Evolutionary conservation across 2,888 invertebrate species (phyloP).

Genomic region (Orthonychiurus folsomi): DNA sequence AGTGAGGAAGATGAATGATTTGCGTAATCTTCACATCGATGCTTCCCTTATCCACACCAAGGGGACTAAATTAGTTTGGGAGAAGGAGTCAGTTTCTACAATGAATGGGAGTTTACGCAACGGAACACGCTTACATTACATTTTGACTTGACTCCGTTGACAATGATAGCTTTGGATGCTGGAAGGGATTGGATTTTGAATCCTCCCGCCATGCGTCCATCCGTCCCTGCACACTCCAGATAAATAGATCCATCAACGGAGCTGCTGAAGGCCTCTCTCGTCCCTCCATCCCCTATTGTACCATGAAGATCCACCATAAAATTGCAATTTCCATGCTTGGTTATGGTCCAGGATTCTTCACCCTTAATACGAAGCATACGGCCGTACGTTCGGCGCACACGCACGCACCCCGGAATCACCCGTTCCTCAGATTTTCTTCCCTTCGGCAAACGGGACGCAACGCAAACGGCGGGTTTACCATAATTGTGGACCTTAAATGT

Average conservation of each 20-base stretch:
- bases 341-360: constrained; percentile 8
- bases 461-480: no score
- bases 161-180: no score
- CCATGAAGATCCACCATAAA: constrained; percentile 34
- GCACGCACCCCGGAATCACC: no score
- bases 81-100: no score
- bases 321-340: constrained; percentile 34
- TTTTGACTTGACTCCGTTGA: no score
- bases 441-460: no score
- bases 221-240: constrained; percentile 5
- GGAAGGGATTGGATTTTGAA: neutral
- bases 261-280: constrained; percentile 7
- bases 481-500: no score
- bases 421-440: no score
- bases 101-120: no score
- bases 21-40: neutral
- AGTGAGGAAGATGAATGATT: neutral
- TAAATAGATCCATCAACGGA: constrained; percentile 19
- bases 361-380: no score
- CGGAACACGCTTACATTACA: no score
- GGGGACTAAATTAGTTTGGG: neutral
- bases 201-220: neutral
- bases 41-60: neutral
- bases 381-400: no score
- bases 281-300: constrained; percentile 9